These are phyloP conservation scores for Porites australiensis DNA, from an alignment of 64 coral and sea anemone species.

Conservation along the genomic window DNA sequence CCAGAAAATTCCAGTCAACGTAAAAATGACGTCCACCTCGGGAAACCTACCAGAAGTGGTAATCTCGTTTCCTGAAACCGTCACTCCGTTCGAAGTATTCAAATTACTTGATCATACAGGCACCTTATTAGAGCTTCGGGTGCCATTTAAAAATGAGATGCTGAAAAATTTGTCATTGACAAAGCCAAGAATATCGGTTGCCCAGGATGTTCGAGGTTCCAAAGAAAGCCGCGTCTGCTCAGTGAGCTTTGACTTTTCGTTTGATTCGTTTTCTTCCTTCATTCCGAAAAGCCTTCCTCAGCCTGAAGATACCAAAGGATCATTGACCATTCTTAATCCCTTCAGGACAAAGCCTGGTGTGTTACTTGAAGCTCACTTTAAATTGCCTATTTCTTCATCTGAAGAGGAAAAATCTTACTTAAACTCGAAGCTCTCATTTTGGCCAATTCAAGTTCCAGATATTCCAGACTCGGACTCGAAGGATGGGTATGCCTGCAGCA, in stretches of 20 bases:
- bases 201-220: constrained; percentile 5
- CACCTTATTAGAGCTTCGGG: background rate
- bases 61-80: background rate
- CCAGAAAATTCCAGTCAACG: background rate
- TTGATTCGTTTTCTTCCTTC: background rate
- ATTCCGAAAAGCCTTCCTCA: background rate
- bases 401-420: background rate
- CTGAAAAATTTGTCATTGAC: background rate
- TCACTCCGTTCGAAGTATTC: background rate
- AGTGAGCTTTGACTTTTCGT: background rate
- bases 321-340: background rate
- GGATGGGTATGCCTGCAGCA: background rate
- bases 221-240: background rate
- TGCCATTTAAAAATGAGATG: background rate
- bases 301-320: background rate
- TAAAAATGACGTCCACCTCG: background rate
- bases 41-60: background rate
- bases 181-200: background rate
- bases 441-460: constrained; percentile 12
- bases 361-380: background rate
- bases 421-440: constrained; percentile 16
- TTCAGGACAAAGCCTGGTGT: background rate
- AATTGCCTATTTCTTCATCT: background rate
- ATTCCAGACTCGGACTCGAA: background rate
- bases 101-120: background rate